Conservation (phyloP, 2,797 vertebrate genomes). For the Mormyrus proboscirostris region DNA sequence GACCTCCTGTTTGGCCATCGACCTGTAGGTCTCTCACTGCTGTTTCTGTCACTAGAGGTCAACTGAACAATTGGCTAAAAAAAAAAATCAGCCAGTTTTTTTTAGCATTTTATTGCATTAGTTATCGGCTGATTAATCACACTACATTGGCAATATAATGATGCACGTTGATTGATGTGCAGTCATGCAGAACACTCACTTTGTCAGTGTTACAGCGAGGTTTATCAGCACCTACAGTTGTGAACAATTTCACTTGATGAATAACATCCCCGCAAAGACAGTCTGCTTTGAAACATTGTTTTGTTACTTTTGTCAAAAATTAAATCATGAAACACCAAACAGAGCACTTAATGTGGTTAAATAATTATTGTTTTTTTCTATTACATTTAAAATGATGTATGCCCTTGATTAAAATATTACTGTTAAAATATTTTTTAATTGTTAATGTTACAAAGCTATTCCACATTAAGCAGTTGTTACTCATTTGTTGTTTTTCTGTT, state of each 20-base stretch:
- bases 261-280: not conserved
- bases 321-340: not conserved
- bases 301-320: not conserved
- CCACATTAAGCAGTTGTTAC: not conserved
- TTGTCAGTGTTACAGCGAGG: not conserved
- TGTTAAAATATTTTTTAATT: not conserved
- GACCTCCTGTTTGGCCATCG: not conserved
- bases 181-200: not conserved
- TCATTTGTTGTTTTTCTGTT: not conserved
- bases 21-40: not conserved
- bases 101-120: not conserved
- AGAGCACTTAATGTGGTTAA: not conserved
- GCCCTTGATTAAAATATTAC: not conserved
- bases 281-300: not conserved
- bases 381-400: not conserved
- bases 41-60: not conserved
- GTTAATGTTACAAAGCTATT: not conserved
- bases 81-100: not conserved
- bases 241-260: not conserved
- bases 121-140: not conserved
- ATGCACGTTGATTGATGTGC: not conserved
- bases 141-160: not conserved
- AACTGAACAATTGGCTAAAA: not conserved
- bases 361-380: not conserved
- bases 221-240: not conserved